Base-by-base conservation (phyloP, 2,113 vertebrate species). In the Brevimyrus niger region DNA sequence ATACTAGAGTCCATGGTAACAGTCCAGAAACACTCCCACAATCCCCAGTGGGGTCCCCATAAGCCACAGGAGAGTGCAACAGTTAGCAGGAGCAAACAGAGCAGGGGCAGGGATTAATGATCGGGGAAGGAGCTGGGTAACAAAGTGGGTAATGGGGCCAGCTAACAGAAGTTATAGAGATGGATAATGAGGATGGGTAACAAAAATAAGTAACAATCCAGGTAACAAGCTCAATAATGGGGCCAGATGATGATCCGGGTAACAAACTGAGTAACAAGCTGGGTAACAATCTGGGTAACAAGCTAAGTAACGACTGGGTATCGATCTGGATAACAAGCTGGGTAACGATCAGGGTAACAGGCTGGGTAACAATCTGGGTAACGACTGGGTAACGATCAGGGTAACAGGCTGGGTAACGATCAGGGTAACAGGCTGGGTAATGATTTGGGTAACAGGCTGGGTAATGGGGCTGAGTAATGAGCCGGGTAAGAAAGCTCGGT, bases 1-100 rank as follows among this genome's bases (percentile, higher is more conserved):
- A 92, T 90, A 88, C 23, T 87, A 73, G 61, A 87, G 65, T 61
- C 47, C 10, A 83, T 51, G 27, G 73, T 80, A 80, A 80, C 73
- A 42, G 73, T 17, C 7, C 4, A 80, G 35, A 80, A 42, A 80
- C 35, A 80, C 35, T 80, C 73, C 31, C 73, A 80, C 35, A 19
- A 42, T 19, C 73, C 73, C 35, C 73, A 21, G 73, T 38, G 35
- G 61, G n/a, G n/a, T 13, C 1, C 31, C n/a, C n/a, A 31, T 38
- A 13, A 42, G 31, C 13, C 73, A 80, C 35, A 80, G 73, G 31
- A 27, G n/a, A 69, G 31, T 80, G 73, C 31, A 42, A 80, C 73
- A 80, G 35, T 80, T 80, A 42, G 73, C 35, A 11, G 35, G 35
- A 42, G 31, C 0, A 2, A 38, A 19, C 31, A 42, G 73, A 80